phyloP scores from a whole-genome alignment of 2,113 vertebrate genomes.

The Elephas maximus region DNA sequence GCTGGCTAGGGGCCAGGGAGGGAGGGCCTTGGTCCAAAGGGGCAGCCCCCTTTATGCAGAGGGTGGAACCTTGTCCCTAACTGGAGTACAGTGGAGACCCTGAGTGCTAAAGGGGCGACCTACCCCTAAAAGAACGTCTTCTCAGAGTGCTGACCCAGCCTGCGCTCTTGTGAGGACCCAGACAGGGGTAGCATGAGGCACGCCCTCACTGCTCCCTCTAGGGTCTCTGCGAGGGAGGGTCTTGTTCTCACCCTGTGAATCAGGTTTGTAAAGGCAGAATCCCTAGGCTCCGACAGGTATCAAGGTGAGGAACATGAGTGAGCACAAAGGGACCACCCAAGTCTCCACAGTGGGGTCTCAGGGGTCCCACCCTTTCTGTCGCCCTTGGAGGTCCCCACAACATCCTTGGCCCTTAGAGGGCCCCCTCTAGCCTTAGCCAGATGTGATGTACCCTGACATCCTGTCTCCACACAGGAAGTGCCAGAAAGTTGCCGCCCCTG shows the following conservation, averaged over 20 bases:
- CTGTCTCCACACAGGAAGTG: no score
- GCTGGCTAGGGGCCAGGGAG: background rate
- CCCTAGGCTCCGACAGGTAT: background rate
- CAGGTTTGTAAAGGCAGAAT: background rate
- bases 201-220: background rate
- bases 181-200: no score
- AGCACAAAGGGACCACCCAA: background rate
- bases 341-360: background rate
- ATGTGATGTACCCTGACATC: no score
- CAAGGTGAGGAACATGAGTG: background rate
- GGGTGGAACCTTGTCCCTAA: background rate
- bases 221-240: background rate
- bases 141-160: no score
- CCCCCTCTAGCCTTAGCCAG: no score
- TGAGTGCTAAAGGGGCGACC: background rate
- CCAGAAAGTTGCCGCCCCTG: no score
- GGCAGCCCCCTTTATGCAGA: background rate
- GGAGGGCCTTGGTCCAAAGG: background rate
- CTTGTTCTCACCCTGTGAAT: background rate
- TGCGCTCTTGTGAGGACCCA: background rate
- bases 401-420: background rate
- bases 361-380: no score
- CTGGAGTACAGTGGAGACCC: background rate
- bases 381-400: background rate
- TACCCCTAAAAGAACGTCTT: no score